Evolutionary conservation across 92 coral and sea anemone species (phyloP), one percentile per base, ranked within the genome.

Genomic region (Epizoanthus ramosus): DNA sequence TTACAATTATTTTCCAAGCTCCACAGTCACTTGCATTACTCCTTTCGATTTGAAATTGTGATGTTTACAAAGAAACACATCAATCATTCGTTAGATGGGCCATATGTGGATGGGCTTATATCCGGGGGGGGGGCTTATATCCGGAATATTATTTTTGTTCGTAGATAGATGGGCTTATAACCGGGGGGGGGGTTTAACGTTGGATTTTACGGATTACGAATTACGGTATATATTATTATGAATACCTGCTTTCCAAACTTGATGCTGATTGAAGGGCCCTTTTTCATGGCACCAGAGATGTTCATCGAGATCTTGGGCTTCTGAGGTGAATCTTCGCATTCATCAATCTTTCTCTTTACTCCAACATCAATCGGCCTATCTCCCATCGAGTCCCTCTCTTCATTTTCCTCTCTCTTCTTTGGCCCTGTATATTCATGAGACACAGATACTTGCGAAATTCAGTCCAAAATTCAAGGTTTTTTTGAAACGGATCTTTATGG

Each of bases 251-350:
- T 90, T 47, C 19, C 52, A 61, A 90, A 75, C 58, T 67, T 85
- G 21, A 90, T 71, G 70, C 88, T 90, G 14, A 72, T 15, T 41
- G 88, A 31, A 35, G 71, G 68, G 33, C 77, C 74, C 76, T 61
- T 83, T 8, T 76, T 65, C 18, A 28, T 24, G 28, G 89, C 83
- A 10, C 88, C 85, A 31, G 86, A 33, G 19, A 88, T 70, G 45
- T 57, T 84, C 79, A 88, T 88, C 71, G 88, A 71, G 61, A 88
- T 79, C 41, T 88, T 88, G 16, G 91, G 88, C 73, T 89, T 86
- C 1, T 59, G 50, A 16, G 79, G 17, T 23, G 82, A 25, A 19
- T 41, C 65, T 23, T 60, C 59, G 9, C 33, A 18, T 65, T 77
- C 82, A 9, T 18, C n/a, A 5, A 59, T 41, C 15, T 77, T 77